phyloP scores from a whole-genome alignment of 1,140 invertebrate genomes.

The Caenorhabditis latens region DNA sequence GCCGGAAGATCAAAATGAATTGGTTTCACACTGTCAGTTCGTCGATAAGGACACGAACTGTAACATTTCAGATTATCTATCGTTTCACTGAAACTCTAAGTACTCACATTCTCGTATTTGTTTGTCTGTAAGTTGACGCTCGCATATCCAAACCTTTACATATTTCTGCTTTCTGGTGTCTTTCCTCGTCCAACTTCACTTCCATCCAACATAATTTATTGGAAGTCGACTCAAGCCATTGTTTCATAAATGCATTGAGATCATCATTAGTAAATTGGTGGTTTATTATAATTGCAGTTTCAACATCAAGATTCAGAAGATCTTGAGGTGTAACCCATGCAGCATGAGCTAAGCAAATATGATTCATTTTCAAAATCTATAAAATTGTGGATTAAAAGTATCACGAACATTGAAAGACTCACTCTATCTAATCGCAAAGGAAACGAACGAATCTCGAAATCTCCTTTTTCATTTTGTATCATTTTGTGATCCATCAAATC shows the following conservation, averaged over 20 bases:
- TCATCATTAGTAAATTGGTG: background rate
- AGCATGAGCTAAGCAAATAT: background rate
- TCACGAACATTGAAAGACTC: background rate
- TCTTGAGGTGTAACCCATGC: background rate
- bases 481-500: background rate
- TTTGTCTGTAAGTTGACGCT: background rate
- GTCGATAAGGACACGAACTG: background rate
- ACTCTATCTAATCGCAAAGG: background rate
- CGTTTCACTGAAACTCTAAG: too few species aligned
- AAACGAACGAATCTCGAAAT: background rate
- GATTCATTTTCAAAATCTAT: background rate
- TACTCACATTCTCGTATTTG: background rate
- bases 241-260: background rate
- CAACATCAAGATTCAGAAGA: background rate
- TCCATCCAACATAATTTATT: background rate
- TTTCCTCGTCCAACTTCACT: background rate
- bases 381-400: background rate
- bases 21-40: background rate
- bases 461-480: background rate
- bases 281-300: background rate
- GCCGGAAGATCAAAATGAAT: background rate
- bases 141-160: background rate
- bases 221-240: background rate
- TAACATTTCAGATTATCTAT: background rate
- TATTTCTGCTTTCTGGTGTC: background rate